A percentile compares a stretch with the other conserved stretches of the same genome.
These are phyloP conservation scores for Camponotus pennsylvanicus DNA, from an alignment of 1,140 invertebrate species.

Conservation along the genomic window DNA sequence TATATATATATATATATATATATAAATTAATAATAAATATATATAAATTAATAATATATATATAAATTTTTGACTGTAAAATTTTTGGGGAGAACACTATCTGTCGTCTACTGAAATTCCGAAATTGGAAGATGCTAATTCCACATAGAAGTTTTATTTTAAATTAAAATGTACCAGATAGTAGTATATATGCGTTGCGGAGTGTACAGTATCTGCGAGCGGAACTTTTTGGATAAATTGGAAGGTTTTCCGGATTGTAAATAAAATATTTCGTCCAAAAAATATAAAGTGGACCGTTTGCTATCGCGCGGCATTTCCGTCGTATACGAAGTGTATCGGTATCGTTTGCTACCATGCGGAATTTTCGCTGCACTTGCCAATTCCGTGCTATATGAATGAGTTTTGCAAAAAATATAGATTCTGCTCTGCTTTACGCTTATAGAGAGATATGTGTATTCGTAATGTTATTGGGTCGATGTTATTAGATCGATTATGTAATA, in stretches of 20 bases:
- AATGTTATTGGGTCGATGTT: neutral
- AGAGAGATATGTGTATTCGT: neutral
- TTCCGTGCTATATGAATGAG: constrained; percentile 36
- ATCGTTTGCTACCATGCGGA: constrained; percentile 30
- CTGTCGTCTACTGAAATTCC: too few species aligned
- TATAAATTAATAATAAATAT: too few species aligned
- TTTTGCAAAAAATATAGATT: constrained; percentile 37
- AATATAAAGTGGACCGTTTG: constrained; percentile 33
- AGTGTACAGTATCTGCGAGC: neutral
- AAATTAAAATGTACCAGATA: constrained; percentile 9
- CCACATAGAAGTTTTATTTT: constrained; percentile 17
- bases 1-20: too few species aligned
- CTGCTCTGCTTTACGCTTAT: neutral
- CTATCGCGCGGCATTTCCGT: constrained; percentile 24
- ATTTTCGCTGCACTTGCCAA: constrained; percentile 54
- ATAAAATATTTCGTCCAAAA: constrained; percentile 39
- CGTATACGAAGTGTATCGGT: constrained; percentile 12
- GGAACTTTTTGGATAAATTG: constrained; percentile 5
- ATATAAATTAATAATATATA: too few species aligned
- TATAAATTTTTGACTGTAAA: too few species aligned
- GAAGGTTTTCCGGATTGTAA: constrained; percentile 11
- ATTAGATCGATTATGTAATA: neutral
- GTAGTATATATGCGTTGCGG: neutral
- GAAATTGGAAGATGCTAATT: neutral
- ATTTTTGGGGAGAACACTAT: neutral